Evolutionary conservation across 2,888 invertebrate species (phyloP), one percentile per base, ranked within the genome.

Genomic region (Carcina quercana): DNA sequence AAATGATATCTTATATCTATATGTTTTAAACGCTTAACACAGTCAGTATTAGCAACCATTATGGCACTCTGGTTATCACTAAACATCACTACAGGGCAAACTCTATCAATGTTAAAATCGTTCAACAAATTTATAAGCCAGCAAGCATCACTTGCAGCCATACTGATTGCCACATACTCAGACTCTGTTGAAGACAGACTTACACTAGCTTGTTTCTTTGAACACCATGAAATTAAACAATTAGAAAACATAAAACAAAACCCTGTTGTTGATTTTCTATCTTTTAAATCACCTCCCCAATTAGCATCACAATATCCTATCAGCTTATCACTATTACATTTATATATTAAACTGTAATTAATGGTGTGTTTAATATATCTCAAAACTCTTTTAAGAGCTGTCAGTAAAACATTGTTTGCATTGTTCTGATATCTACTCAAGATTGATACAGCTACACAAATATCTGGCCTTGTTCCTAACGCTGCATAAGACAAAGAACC

Each of bases 151-250:
- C 35, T 35, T 2, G 29, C 30, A 20, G 46, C 44, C 43, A 43
- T 45, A 32, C 43, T 46, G 3, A 46, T 14, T 2, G 47, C 34
- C 7, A 50, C 35, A 42, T 47, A 50, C 15, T 50, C 49, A 5
- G 49, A 26, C 27, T 50, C 50, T 5, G 47, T 48, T 8, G 48
- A 50, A 21, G 51, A 54, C 10, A 50, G 27, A 28, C 40, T 41
- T 3, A 51, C 48, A 37, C 35, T 36, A 5, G 6, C n/a, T 34
- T 53, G 50, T 21, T 48, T 48, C 14, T 43, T 46, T 2, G 43
- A 47, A 30, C 42, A 30, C 48, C 47, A 47, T 11, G 22, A 36
- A 13, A 50, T 32, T 12, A 41, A 20, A 28, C 47, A 49, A 24
- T 43, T 37, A 7, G 34, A 24, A 31, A 40, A 35, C 13, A 10